phyloP scores from a whole-genome alignment of 2,888 invertebrate species.

The Ephialtes manifestator region DNA sequence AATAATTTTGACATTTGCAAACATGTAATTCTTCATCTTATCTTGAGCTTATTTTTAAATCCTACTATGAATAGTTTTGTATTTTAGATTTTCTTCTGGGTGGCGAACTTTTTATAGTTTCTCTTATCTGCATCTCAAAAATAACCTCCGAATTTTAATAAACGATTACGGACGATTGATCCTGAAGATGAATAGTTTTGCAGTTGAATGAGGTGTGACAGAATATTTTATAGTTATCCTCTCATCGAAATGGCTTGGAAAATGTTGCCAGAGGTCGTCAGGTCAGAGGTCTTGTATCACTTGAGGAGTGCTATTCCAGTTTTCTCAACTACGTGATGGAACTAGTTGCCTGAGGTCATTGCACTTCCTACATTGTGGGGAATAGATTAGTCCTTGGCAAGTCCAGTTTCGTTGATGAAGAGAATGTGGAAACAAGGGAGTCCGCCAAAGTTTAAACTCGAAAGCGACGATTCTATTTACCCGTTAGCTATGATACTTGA shows the following conservation, averaged over 20 bases:
- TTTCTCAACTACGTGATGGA: slow-evolving; percentile 52
- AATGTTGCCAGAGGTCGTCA: neutral
- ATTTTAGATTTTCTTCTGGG: neutral
- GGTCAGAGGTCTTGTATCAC: slow-evolving; percentile 36
- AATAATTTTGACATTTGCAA: no score
- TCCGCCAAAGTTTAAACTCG: slow-evolving; percentile 40
- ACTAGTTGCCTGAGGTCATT: slow-evolving; percentile 30
- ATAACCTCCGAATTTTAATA: slow-evolving; percentile 11
- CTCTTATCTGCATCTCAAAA: neutral
- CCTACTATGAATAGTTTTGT: no score
- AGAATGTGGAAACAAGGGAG: slow-evolving; percentile 36
- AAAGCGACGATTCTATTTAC: slow-evolving; percentile 49
- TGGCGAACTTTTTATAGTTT: neutral
- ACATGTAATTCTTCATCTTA: no score
- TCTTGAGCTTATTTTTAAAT: no score
- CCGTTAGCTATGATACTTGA: slow-evolving; percentile 27
- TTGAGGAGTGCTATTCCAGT: slow-evolving; percentile 36
- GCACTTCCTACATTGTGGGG: slow-evolving; percentile 2
- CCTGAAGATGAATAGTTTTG: slow-evolving; percentile 22
- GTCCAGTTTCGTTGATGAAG: slow-evolving; percentile 38
- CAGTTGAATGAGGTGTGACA: neutral
- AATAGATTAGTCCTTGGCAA: slow-evolving; percentile 29
- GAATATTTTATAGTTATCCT: neutral
- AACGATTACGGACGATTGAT: neutral
- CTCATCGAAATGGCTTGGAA: neutral